Evolutionary conservation across 2,888 invertebrate species (phyloP), one percentile per base, ranked within the genome.

Genomic region (Erynnis tages): DNA sequence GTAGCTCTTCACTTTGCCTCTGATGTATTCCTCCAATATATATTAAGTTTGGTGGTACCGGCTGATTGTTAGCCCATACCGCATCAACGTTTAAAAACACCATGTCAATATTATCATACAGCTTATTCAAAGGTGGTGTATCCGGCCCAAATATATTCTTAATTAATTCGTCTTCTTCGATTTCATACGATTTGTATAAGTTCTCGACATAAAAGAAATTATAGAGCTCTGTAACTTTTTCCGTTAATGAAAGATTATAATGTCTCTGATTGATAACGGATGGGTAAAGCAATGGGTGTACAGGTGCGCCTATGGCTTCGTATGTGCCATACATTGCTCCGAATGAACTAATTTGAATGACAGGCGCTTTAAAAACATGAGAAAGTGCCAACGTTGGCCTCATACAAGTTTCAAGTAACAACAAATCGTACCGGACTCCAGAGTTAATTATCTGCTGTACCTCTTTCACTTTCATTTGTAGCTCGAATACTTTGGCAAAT

Each of bases 21-120:
- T 63, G 61, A 57, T 69, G 69, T 17, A 70, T 50, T 1, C 67
- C 66, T 29, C 71, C 69, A 45, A 70, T 62, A 44, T 67, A 69
- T 30, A 69, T 38, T 7, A 69, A 53, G 43, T 62, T 65, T 2
- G 69, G 60, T 5, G 71, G 67, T 17, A 70, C 65, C 2, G 71
- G 71, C 5, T 67, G 63, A 45, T 69, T 69, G 6, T 54, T 55
- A 17, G 65, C 69, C 69, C 69, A 72, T 13, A 65, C 44, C 0
- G 67, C 65, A 58, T 67, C 59, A 2, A 63, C 53, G 50, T 69
- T 72, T 16, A 68, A 53, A 54, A 84, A 70, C 10, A 78, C 41
- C 60, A 82, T 54, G 30, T 74, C 71, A 1, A 73, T 40, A 44
- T 66, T 67, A 4, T 65, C 53, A 21, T 54, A 56, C 13, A 73